Percentiles rank a stretch among this genome's conserved stretches.
These are phyloP conservation scores for Monopis laevigella DNA, from an alignment of 2,888 invertebrate species.

Conservation along the genomic window DNA sequence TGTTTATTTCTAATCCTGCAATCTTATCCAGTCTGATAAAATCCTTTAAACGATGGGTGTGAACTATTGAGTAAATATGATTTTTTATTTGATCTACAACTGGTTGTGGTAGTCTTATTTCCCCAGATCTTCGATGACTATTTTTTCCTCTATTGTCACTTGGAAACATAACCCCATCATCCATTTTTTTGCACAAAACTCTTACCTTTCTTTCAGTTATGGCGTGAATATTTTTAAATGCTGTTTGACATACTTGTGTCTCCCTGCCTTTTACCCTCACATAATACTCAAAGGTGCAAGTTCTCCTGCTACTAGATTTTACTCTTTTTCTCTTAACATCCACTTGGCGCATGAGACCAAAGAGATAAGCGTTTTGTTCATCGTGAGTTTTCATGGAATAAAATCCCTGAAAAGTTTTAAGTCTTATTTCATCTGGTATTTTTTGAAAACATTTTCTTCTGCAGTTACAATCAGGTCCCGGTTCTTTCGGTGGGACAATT, in stretches of 20 bases:
- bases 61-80: constrained; percentile 62
- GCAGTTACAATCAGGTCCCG: constrained; percentile 64
- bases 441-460: constrained; percentile 60
- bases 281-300: constrained; percentile 67
- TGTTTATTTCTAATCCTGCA: constrained; percentile 64
- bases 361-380: constrained; percentile 68
- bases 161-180: constrained; percentile 67
- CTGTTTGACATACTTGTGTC: constrained; percentile 66
- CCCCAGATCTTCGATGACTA: constrained; percentile 58
- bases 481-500: constrained; percentile 61
- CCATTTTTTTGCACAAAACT: constrained; percentile 67
- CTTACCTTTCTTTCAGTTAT: constrained; percentile 66
- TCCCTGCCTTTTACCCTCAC: constrained; percentile 63
- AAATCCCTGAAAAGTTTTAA: constrained; percentile 64
- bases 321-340: constrained; percentile 67
- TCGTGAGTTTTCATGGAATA: constrained; percentile 67
- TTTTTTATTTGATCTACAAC: constrained; percentile 62
- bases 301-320: constrained; percentile 59
- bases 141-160: constrained; percentile 66
- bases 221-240: constrained; percentile 67
- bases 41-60: constrained; percentile 59
- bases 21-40: constrained; percentile 63
- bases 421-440: constrained; percentile 55
- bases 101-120: constrained; percentile 56
- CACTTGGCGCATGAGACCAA: constrained; percentile 66